Conservation (phyloP, 2,113 vertebrate species). For the Phasianus colchicus region DNA sequence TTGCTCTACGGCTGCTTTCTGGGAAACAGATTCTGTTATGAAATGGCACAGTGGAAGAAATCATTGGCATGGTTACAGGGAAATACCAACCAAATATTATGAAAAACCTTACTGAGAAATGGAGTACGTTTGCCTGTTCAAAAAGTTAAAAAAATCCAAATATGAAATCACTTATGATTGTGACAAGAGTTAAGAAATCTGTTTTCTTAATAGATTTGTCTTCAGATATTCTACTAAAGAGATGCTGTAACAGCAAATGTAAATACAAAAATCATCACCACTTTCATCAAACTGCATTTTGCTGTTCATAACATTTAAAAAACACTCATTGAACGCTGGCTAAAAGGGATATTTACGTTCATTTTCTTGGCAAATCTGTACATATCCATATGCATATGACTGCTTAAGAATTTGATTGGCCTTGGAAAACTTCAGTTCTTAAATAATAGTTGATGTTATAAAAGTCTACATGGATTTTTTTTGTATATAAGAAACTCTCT, state of each 20-base stretch:
- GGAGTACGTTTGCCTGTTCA: accelerated
- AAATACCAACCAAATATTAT: background rate
- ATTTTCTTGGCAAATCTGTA: background rate
- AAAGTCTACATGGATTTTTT: background rate
- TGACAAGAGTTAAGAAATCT: background rate
- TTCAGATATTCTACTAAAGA: background rate
- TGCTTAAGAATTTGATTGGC: background rate
- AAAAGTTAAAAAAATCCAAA: background rate
- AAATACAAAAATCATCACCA: background rate
- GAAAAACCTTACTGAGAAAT: background rate
- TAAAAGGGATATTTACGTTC: accelerated
- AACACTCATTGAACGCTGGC: background rate
- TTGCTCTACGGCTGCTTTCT: background rate
- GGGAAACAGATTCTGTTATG: background rate
- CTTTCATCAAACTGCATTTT: background rate
- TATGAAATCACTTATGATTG: background rate
- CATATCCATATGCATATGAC: background rate
- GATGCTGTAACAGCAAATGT: background rate
- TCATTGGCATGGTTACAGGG: background rate
- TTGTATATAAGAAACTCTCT: background rate
- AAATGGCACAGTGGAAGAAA: background rate
- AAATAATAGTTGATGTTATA: background rate
- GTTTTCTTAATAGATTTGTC: background rate
- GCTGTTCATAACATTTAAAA: accelerated
- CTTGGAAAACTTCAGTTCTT: background rate